These are phyloP conservation scores for Rhyacophila brunnea DNA, from an alignment of 1,140 invertebrate species.

Conservation along the genomic window DNA sequence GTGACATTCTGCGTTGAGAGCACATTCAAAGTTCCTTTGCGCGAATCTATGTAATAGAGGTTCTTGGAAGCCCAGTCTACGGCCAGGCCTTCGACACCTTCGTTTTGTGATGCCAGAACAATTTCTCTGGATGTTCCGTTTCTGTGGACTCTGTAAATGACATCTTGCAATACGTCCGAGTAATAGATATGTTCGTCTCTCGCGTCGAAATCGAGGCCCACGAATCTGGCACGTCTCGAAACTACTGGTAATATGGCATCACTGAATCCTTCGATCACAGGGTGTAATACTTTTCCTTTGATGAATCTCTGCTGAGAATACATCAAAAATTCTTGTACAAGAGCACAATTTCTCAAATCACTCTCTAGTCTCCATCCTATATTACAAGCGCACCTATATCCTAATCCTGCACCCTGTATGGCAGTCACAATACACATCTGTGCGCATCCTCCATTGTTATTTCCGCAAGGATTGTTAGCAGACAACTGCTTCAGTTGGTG, in stretches of 20 bases:
- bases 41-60: constrained; percentile 96
- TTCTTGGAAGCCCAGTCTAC: constrained; percentile 98
- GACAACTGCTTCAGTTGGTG: constrained; percentile 75
- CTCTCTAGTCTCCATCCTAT: constrained; percentile 79
- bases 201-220: constrained; percentile 95
- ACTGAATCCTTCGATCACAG: constrained; percentile 85
- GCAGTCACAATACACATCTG: constrained; percentile 95
- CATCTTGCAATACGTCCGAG: constrained; percentile 95
- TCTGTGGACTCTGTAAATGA: constrained; percentile 88
- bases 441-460: constrained; percentile 87
- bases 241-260: constrained; percentile 92
- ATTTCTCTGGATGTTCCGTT: constrained; percentile 89
- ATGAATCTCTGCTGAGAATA: constrained; percentile 97
- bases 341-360: constrained; percentile 80
- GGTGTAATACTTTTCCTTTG: constrained; percentile 89
- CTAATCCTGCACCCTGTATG: constrained; percentile 72
- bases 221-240: constrained; percentile 87
- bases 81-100: constrained; percentile 94
- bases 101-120: constrained; percentile 92
- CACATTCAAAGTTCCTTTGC: constrained; percentile 93
- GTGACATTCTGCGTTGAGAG: constrained; percentile 83
- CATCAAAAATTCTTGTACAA: constrained; percentile 90
- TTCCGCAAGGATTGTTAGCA: constrained; percentile 85
- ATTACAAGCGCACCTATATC: constrained; percentile 91
- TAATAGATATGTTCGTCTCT: constrained; percentile 92